Conservation (phyloP, 2,888 invertebrate genomes). For the Hymenopus coronatus region DNA sequence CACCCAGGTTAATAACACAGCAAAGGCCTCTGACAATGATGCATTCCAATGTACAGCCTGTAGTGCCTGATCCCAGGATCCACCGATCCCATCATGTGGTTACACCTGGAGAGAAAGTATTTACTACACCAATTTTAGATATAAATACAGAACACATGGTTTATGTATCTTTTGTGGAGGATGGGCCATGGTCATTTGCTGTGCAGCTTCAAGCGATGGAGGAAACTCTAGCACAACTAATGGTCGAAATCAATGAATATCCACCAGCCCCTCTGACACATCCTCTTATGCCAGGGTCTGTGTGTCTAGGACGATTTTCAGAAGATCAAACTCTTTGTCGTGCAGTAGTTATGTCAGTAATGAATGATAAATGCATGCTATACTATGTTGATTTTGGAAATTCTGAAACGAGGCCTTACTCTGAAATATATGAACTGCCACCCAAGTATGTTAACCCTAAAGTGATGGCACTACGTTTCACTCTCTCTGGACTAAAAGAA, state of each 20-base stretch:
- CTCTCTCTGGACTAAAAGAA: slow-evolving; percentile 65
- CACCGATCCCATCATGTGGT: slow-evolving; percentile 20
- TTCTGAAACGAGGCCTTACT: slow-evolving; percentile 67
- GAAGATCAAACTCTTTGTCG: slow-evolving; percentile 68
- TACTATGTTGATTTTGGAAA: slow-evolving; percentile 82
- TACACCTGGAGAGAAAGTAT: slow-evolving; percentile 39
- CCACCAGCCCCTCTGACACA: slow-evolving; percentile 59
- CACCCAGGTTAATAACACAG: slow-evolving; percentile 7
- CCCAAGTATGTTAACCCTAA: slow-evolving; percentile 66
- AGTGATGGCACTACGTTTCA: slow-evolving; percentile 73
- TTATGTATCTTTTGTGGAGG: slow-evolving; percentile 72
- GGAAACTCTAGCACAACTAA: slow-evolving; percentile 62
- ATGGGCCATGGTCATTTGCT: slow-evolving; percentile 75
- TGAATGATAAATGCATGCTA: slow-evolving; percentile 69
- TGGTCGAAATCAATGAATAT: slow-evolving; percentile 66
- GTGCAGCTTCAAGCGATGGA: slow-evolving; percentile 65
- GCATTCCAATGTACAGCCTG: background rate
- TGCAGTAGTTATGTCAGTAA: slow-evolving; percentile 72
- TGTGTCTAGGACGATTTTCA: slow-evolving; percentile 71
- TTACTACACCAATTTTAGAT: slow-evolving; percentile 46
- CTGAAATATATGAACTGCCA: slow-evolving; percentile 73
- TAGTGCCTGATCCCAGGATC: too few relatives aligned
- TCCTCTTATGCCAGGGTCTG: slow-evolving; percentile 70
- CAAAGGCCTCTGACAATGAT: slow-evolving; percentile 32
- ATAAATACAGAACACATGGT: slow-evolving; percentile 63